Evolutionary conservation across 2,888 invertebrate genomes (phyloP).

Genomic region (Thymelicus lineola): DNA sequence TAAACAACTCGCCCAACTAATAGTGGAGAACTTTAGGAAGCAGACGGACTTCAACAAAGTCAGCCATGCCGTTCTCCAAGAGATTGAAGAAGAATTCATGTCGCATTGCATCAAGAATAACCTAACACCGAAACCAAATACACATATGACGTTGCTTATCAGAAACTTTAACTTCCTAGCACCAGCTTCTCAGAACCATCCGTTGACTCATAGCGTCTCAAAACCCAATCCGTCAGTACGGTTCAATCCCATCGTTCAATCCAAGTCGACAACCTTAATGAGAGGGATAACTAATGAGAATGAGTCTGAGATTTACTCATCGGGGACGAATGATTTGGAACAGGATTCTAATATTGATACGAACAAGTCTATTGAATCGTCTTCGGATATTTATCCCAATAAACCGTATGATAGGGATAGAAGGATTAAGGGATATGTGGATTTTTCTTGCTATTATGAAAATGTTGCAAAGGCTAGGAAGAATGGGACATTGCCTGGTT

Average conservation of each 20-base stretch:
- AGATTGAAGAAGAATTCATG: constrained; percentile 93
- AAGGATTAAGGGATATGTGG: constrained; percentile 92
- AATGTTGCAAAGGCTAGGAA: constrained; percentile 88
- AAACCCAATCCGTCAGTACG: constrained; percentile 67
- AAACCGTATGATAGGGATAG: constrained; percentile 86
- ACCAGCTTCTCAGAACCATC: constrained; percentile 78
- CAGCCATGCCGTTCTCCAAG: constrained; percentile 94
- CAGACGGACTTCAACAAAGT: constrained; percentile 92
- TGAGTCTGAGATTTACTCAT: constrained; percentile 72
- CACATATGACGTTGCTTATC: constrained; percentile 94
- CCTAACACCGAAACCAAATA: constrained; percentile 86
- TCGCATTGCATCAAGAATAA: constrained; percentile 88
- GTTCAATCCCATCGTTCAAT: constrained; percentile 87
- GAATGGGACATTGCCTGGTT: constrained; percentile 88
- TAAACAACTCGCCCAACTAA: constrained; percentile 91
- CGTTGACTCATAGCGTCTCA: constrained; percentile 20
- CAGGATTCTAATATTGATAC: constrained; percentile 69
- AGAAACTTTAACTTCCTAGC: constrained; percentile 94
- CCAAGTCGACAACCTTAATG: constrained; percentile 71
- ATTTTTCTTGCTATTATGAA: constrained; percentile 92
- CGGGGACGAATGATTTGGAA: constrained; percentile 61
- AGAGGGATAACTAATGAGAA: constrained; percentile 61
- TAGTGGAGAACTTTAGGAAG: constrained; percentile 92
- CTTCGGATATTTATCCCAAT: constrained; percentile 71
- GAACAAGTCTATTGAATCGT: constrained; percentile 72